Evolutionary conservation across 2,113 vertebrate genomes (phyloP).

Genomic region (Bubalus kerabau): DNA sequence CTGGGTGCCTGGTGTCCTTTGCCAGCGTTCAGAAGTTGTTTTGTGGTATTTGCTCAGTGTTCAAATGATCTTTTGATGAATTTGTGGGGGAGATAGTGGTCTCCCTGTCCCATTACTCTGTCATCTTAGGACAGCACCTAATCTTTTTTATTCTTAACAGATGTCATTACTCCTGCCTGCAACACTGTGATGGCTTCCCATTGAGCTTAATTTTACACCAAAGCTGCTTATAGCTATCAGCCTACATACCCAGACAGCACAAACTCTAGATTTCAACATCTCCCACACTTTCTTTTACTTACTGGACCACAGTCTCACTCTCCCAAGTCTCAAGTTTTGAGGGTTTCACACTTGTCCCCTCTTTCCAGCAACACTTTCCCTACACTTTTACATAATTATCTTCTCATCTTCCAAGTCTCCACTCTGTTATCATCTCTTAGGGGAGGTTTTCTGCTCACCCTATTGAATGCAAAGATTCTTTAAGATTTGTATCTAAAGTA

Average conservation of each 20-base stretch:
- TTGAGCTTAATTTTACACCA: background rate
- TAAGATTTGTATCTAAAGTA: background rate
- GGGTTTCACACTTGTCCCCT: background rate
- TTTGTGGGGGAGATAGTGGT: background rate
- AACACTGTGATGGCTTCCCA: background rate
- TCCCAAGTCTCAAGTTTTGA: background rate
- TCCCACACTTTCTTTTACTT: background rate
- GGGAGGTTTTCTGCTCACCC: background rate
- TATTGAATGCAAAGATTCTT: background rate
- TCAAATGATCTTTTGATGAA: background rate
- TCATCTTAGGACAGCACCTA: background rate
- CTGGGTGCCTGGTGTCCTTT: background rate
- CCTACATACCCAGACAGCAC: background rate
- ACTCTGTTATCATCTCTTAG: background rate
- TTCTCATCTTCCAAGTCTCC: too few relatives aligned
- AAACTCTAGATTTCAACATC: background rate
- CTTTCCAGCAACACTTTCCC: too few relatives aligned
- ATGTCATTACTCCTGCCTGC: background rate
- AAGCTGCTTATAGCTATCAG: background rate
- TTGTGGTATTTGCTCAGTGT: background rate
- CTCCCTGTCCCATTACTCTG: background rate
- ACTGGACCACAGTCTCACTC: background rate
- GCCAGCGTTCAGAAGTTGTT: background rate
- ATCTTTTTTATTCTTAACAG: background rate
- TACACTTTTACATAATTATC: too few relatives aligned